Evolutionary conservation across 2,888 invertebrate species (phyloP).

Genomic region (Rhagophthalmus giganteus): DNA sequence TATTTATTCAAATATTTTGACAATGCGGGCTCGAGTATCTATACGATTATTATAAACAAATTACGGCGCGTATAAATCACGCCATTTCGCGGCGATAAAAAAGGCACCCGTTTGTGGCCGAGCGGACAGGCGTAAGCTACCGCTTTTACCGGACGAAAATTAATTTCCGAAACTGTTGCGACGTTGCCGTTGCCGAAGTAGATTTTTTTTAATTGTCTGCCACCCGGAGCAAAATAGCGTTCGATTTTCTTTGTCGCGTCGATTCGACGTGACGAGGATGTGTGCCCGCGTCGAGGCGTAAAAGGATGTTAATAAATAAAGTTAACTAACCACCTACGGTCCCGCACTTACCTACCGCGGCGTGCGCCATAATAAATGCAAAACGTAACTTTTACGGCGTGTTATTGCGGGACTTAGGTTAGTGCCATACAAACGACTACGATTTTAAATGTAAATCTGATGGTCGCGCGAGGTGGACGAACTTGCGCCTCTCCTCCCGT

Average conservation of each 20-base stretch:
- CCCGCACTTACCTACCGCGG: conserved; percentile 28
- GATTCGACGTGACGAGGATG: too few species aligned
- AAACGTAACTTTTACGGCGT: conserved; percentile 13
- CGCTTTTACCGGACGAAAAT: too few species aligned
- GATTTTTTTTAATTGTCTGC: too few species aligned
- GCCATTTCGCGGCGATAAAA: too few species aligned
- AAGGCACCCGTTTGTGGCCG: conserved; percentile 49
- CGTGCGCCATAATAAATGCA: conserved; percentile 27
- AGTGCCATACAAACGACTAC: conserved; percentile 5
- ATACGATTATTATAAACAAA: conserved; percentile 46
- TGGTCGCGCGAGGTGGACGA: too few species aligned
- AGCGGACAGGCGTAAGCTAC: conserved; percentile 47
- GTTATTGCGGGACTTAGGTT: too few species aligned
- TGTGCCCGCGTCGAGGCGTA: conserved; percentile 30
- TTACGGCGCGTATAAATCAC: conserved; percentile 46
- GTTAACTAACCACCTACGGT: conserved; percentile 29
- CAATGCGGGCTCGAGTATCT: conserved; percentile 40
- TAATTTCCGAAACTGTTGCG: too few species aligned
- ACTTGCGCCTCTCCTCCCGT: conserved; percentile 1
- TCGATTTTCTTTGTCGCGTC: too few species aligned
- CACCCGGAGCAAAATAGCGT: too few species aligned
- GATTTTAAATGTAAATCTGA: conserved; percentile 15
- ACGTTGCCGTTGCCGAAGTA: too few species aligned
- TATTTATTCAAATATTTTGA: conserved; percentile 52
- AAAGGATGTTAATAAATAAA: conserved; percentile 31